These are phyloP conservation scores for Gracilinanus agilis DNA, from an alignment of 2,113 vertebrate genomes.

Conservation along the genomic window DNA sequence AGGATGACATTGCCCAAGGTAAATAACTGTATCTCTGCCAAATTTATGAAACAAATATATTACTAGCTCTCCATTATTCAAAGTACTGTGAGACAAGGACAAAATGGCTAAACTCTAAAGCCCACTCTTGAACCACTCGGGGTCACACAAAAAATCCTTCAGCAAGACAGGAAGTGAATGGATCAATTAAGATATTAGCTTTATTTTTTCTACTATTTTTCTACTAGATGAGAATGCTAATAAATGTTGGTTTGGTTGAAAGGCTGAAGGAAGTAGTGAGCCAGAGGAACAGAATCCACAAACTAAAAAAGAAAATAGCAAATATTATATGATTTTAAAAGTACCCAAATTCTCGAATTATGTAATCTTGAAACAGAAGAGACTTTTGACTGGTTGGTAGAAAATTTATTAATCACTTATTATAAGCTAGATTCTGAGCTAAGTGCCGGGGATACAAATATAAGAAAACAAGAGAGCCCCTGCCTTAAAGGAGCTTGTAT, in stretches of 20 bases:
- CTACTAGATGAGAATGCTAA: not conserved
- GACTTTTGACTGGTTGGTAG: not conserved
- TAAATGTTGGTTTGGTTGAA: not conserved
- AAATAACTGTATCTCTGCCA: constrained; percentile 9
- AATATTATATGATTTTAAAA: not conserved
- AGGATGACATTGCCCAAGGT: constrained; percentile 94
- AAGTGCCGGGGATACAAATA: not conserved
- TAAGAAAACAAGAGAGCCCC: not conserved
- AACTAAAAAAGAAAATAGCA: not conserved
- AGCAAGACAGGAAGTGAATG: not conserved
- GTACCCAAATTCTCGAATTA: not conserved
- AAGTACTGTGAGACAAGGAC: not conserved
- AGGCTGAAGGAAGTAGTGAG: not conserved
- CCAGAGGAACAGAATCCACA: not conserved
- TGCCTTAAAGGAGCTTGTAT: not conserved
- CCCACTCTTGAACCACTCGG: not conserved
- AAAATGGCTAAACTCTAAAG: not conserved
- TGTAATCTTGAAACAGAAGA: not conserved
- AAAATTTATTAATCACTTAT: not conserved
- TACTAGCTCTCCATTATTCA: not conserved
- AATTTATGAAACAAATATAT: not conserved
- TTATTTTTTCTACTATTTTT: not conserved
- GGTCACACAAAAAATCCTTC: not conserved
- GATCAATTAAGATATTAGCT: not conserved
- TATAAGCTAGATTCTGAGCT: not conserved